Base-by-base conservation (phyloP, 2,797 vertebrate species). In the Dallia pectoralis region DNA sequence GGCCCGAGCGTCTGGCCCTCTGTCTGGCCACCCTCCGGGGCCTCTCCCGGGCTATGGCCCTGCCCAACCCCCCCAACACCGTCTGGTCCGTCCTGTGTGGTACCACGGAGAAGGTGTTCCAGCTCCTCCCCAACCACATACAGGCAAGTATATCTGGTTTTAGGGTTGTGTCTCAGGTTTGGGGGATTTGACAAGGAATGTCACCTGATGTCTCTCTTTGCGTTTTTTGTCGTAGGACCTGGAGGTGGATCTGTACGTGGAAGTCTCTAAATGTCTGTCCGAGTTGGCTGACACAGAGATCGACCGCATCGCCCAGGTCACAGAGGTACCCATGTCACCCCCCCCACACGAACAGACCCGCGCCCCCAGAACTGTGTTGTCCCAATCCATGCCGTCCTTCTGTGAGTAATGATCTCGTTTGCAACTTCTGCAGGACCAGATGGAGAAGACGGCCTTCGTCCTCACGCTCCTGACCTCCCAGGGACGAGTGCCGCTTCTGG, bases 231-330 rank as follows among this genome's bases (percentile, higher is more conserved):
- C 89, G 61, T 71, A 98, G 97, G 93, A 91, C 69, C 62, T 65
- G 12, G 87, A 96, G 7, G 84, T 96, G 75, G 91, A 94, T 25
- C 75, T 96, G 36, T 98, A 97, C 65, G 79, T 94, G 7, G 84
- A 84, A 11, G 40, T 93, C 69, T 84, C 94, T 84, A 95, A 92
- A 75, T 99, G 97, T 86, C 90, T 99, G 73, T 97, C 94, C 0
- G 96, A 98, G 93, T 92, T 99, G 94, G 83, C 89, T 0, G 95
- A 97, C 74, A 86, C 91, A 5, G 95, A 97, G 71, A 90, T 95
- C 16, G 93, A 91, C 74, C 91, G 87, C 66, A 88, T 97, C 59
- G 62, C 90, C 66, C 89, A 80, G 53, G 85, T 96, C 69, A 93
- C 93, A 14, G 87, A 96, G 96, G 97, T 99, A 95, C 30, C 11